phyloP scores from a whole-genome alignment of 1,140 invertebrate genomes.

The Nautilus pompilius region DNA sequence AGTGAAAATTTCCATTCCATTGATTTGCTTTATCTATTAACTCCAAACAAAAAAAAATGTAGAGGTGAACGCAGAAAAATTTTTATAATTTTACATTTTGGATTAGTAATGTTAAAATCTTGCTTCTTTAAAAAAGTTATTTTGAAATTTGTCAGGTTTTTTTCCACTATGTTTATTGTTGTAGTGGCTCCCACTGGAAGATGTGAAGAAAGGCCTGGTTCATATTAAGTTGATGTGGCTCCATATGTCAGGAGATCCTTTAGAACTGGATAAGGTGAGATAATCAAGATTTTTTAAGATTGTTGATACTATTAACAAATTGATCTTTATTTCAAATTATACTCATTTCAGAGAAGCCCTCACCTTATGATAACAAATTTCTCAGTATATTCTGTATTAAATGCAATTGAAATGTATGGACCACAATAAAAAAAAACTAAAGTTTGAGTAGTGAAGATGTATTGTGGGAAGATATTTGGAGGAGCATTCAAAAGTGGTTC shows the following conservation, averaged over 20 bases:
- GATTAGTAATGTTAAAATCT: background rate
- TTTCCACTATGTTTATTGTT: conserved; percentile 22
- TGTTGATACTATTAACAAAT: too few relatives aligned
- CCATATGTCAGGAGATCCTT: conserved; percentile 68
- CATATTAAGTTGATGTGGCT: conserved; percentile 87
- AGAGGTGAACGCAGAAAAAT: background rate
- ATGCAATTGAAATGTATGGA: too few relatives aligned
- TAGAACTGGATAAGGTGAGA: conserved; percentile 73
- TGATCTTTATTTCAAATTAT: too few relatives aligned
- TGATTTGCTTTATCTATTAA: background rate
- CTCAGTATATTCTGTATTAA: background rate
- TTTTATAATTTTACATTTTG: background rate
- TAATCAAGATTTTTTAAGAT: too few relatives aligned
- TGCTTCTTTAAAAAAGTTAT: background rate
- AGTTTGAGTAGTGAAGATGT: too few relatives aligned
- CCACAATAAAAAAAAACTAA: too few relatives aligned
- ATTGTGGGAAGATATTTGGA: too few relatives aligned
- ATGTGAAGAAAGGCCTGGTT: conserved; percentile 89
- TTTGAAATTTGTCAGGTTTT: background rate
- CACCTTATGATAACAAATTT: too few relatives aligned
- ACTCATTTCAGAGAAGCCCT: too few relatives aligned
- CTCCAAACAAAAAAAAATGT: background rate
- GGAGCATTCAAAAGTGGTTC: too few relatives aligned
- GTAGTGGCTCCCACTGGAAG: conserved; percentile 89
- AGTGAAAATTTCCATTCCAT: too few relatives aligned